Percentiles rank a stretch among this genome's conserved stretches.
Evolutionary conservation across 2,797 vertebrate genomes (phyloP).

Genomic region (Amblyraja radiata): DNA sequence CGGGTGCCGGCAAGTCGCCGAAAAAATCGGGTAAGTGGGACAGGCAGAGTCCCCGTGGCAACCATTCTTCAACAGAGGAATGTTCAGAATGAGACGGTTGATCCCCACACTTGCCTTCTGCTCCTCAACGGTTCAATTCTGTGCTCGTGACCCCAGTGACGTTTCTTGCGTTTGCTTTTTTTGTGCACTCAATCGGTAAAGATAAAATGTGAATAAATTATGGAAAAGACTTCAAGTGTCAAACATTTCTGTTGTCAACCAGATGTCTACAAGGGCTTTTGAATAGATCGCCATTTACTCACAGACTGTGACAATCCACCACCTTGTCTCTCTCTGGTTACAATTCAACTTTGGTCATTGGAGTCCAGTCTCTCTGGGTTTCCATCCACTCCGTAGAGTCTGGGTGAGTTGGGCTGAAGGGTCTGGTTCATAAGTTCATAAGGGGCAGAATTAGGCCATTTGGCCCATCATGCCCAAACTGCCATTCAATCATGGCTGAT

Average conservation of each 20-base stretch:
- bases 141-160: conserved; percentile 2
- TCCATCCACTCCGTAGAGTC: no score
- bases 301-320: neutral
- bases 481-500: no score
- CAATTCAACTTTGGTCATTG: neutral
- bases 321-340: neutral
- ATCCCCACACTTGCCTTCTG: neutral
- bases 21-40: no score
- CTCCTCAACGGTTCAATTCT: neutral
- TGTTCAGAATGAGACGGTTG: neutral
- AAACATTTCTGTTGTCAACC: conserved; percentile 12
- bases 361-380: neutral
- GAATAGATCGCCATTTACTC: neutral
- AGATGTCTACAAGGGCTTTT: neutral
- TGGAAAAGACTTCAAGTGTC: neutral
- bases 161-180: conserved; percentile 8
- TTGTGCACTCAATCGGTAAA: conserved; percentile 14
- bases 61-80: neutral
- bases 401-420: neutral
- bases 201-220: conserved; percentile 34
- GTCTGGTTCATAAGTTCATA: no score
- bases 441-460: no score
- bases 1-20: no score
- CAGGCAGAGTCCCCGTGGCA: neutral
- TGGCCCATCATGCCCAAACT: no score